A percentile compares a stretch with the other conserved stretches of the same genome.
phyloP scores from a whole-genome alignment of 2,113 vertebrate genomes.

The Recurvirostra avosetta region DNA sequence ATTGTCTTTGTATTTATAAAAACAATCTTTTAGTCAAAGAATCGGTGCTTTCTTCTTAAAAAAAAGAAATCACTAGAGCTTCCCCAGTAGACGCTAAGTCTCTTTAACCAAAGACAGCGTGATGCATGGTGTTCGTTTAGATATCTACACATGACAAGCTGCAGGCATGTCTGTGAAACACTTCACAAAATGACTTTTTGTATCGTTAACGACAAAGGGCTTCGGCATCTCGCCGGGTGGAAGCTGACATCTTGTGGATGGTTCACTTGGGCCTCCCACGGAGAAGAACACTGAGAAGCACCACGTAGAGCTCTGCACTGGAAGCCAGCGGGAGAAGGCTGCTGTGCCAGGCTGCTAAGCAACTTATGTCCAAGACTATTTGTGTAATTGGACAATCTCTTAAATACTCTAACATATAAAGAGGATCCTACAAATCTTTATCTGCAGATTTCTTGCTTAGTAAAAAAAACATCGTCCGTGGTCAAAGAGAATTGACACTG shows the following conservation, averaged over 20 bases:
- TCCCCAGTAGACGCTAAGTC: background rate
- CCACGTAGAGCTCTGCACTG: background rate
- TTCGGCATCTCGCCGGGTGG: background rate
- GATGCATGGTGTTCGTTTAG: background rate
- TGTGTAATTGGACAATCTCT: background rate
- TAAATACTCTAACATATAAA: background rate
- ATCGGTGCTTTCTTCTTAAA: background rate
- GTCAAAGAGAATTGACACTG: background rate
- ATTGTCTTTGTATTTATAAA: background rate
- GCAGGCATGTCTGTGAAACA: background rate
- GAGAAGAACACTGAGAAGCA: background rate
- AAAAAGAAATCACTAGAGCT: background rate
- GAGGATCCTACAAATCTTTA: background rate
- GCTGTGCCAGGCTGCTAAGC: background rate
- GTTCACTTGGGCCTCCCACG: background rate
- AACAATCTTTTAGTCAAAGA: background rate
- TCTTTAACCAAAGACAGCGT: rapidly evolving
- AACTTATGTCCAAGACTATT: background rate
- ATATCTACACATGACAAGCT: background rate
- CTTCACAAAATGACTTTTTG: background rate
- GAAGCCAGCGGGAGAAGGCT: background rate
- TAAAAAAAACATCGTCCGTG: background rate
- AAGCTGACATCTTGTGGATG: background rate
- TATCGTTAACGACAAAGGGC: background rate
- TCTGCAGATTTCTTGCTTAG: background rate